These are phyloP conservation scores for Diploptera punctata DNA, from an alignment of 2,888 invertebrate genomes.

Conservation along the genomic window DNA sequence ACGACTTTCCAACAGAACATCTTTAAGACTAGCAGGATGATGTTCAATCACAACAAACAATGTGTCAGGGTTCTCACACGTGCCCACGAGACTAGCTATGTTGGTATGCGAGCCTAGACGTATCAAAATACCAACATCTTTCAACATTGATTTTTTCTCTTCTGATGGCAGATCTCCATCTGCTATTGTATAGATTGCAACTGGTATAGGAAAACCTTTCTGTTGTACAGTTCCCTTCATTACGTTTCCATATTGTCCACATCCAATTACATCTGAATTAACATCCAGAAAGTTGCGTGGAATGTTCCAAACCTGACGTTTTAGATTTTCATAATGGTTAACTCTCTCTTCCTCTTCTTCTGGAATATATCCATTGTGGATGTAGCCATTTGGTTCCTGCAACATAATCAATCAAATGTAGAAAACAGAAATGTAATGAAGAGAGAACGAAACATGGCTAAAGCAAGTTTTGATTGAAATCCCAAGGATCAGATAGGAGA, in stretches of 20 bases:
- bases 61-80: constrained; percentile 78
- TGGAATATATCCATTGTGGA: constrained; percentile 70
- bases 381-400: constrained; percentile 64
- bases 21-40: constrained; percentile 63
- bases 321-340: constrained; percentile 76
- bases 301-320: constrained; percentile 76
- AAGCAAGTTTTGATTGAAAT: too few relatives aligned
- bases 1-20: constrained; percentile 68
- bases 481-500: too few relatives aligned
- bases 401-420: too few relatives aligned
- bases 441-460: too few relatives aligned
- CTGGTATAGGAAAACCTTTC: constrained; percentile 61
- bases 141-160: constrained; percentile 63
- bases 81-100: constrained; percentile 76
- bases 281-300: constrained; percentile 75
- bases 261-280: constrained; percentile 71
- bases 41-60: constrained; percentile 77
- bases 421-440: too few relatives aligned
- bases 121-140: constrained; percentile 75
- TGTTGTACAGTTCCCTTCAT: constrained; percentile 73
- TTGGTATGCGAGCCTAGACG: constrained; percentile 73
- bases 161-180: constrained; percentile 59
- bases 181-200: constrained; percentile 70
- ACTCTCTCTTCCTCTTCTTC: constrained; percentile 66
- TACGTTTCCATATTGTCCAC: constrained; percentile 80